These are phyloP conservation scores for Frieseomelitta varia DNA, from an alignment of 1,140 invertebrate genomes.

Conservation along the genomic window DNA sequence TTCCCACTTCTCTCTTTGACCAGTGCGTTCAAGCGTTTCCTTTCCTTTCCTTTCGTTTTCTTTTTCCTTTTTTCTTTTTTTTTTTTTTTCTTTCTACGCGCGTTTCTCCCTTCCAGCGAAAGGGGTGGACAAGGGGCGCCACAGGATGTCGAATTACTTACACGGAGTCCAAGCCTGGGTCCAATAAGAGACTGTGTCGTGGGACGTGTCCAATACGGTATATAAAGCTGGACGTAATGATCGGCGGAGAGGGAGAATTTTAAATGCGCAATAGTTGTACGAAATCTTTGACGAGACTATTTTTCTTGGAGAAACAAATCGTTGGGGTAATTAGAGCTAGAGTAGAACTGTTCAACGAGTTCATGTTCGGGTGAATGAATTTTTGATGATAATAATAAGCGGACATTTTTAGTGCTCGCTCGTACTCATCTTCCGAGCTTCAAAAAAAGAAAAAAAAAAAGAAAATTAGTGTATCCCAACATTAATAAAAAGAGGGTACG, in stretches of 20 bases:
- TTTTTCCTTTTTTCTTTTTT: not conserved
- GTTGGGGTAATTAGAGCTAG: not conserved
- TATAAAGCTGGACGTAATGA: conserved; percentile 51
- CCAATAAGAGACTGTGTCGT: conserved; percentile 53
- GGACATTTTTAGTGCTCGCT: no score
- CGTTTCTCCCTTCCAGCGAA: not conserved
- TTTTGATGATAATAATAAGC: not conserved
- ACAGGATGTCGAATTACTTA: conserved; percentile 51
- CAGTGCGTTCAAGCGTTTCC: not conserved
- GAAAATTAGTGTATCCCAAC: not conserved
- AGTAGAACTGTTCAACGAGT: no score
- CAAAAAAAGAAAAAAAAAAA: no score
- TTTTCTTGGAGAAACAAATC: not conserved
- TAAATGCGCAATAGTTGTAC: not conserved
- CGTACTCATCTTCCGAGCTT: not conserved
- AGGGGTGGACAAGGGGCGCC: conserved; percentile 28
- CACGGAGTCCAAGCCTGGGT: conserved; percentile 27
- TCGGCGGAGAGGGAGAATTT: not conserved
- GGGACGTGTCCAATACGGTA: conserved; percentile 44
- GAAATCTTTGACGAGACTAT: not conserved
- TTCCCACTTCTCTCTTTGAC: not conserved
- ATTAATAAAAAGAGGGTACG: not conserved
- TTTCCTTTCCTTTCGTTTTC: not conserved
- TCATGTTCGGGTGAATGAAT: not conserved
- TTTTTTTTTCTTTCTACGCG: not conserved